phyloP scores from a whole-genome alignment of 1,140 invertebrate species.

The Listronotus oregonensis region DNA sequence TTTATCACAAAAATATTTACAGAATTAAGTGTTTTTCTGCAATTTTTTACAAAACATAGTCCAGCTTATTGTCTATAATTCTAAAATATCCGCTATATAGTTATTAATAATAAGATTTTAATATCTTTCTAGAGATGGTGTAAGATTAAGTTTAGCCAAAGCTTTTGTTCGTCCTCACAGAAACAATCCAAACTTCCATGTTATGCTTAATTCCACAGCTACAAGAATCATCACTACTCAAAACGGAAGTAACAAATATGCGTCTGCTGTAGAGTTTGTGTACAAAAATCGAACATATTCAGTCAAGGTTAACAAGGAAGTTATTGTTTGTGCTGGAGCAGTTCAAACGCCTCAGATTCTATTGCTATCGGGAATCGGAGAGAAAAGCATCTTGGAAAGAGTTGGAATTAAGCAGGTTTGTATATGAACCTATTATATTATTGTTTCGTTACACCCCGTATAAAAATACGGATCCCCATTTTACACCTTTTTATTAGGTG shows the following conservation, averaged over 20 bases:
- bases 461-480: too few relatives aligned
- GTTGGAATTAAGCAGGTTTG: conserved; percentile 54
- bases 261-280: conserved; percentile 56
- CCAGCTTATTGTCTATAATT: too few relatives aligned
- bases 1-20: too few relatives aligned
- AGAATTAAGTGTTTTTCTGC: too few relatives aligned
- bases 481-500: not conserved
- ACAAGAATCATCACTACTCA: conserved; percentile 59
- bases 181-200: conserved; percentile 69
- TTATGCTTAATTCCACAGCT: conserved; percentile 68
- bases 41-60: too few relatives aligned
- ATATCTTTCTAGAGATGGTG: conserved; percentile 61
- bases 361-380: conserved; percentile 64
- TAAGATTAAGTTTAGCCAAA: conserved; percentile 67
- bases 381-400: conserved; percentile 58
- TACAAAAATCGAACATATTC: conserved; percentile 53
- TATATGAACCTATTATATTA: not conserved
- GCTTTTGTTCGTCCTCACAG: conserved; percentile 66
- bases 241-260: conserved; percentile 32
- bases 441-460: not conserved
- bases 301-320: conserved; percentile 59
- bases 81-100: too few relatives aligned
- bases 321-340: conserved; percentile 64
- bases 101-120: not conserved
- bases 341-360: conserved; percentile 64